Evolutionary conservation across 2,113 vertebrate genomes (phyloP).

Genomic region (Gnathonemus echidnorhynchus): DNA sequence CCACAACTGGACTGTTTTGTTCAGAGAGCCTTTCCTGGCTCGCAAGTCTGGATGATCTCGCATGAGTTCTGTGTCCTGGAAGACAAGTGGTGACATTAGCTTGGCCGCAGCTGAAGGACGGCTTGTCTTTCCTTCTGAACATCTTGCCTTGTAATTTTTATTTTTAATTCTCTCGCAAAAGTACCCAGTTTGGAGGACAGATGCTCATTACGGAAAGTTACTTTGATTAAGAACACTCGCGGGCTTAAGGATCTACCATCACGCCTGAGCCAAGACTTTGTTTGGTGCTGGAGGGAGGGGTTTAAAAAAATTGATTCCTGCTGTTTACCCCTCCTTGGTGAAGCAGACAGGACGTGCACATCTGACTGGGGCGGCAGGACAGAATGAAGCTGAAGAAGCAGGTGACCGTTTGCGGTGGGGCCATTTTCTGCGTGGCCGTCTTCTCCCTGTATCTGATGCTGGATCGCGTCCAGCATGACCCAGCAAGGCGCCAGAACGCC

Average conservation of each 20-base stretch:
- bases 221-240: conserved; percentile 26
- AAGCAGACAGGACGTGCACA: background rate
- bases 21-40: conserved; percentile 35
- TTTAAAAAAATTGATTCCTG: background rate
- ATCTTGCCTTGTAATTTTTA: conserved; percentile 38
- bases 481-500: conserved; percentile 73
- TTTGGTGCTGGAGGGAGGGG: conserved; percentile 5
- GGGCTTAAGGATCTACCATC: conserved; percentile 14
- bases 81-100: conserved; percentile 48
- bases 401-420: conserved; percentile 92
- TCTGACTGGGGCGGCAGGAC: conserved; percentile 3
- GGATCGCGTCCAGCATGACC: conserved; percentile 94
- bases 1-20: conserved; percentile 49
- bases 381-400: conserved; percentile 97
- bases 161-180: conserved; percentile 27
- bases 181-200: conserved; percentile 42
- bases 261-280: conserved; percentile 26
- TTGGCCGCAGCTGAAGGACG: conserved; percentile 47
- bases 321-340: conserved; percentile 15
- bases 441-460: conserved; percentile 98
- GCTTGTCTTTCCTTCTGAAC: conserved; percentile 43
- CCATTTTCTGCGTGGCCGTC: conserved; percentile 95
- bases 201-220: conserved; percentile 35
- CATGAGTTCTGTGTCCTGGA: conserved; percentile 56
- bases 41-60: conserved; percentile 49